Conservation (phyloP, 2,113 vertebrate genomes). For the Numida meleagris region DNA sequence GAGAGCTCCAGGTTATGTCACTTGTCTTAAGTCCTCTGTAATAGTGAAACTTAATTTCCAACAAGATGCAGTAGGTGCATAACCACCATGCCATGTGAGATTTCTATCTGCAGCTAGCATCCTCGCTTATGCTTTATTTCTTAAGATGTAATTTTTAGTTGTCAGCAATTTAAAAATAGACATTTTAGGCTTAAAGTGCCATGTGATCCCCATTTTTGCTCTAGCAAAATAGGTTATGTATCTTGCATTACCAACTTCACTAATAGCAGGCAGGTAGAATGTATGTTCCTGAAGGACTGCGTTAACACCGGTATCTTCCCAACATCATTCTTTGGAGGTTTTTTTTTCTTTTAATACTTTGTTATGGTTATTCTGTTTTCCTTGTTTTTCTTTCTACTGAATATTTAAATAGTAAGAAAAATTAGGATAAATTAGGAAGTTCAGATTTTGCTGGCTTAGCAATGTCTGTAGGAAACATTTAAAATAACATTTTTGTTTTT, state of each 20-base stretch:
- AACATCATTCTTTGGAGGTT: neutral
- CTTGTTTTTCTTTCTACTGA: neutral
- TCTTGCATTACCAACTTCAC: slow-evolving; percentile 1
- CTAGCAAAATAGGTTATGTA: slow-evolving; percentile 4
- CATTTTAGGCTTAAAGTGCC: slow-evolving; percentile 16
- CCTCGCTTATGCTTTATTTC: slow-evolving; percentile 12
- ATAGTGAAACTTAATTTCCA: slow-evolving; percentile 52
- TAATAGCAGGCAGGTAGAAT: neutral
- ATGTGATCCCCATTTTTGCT: slow-evolving; percentile 19
- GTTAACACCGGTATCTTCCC: neutral
- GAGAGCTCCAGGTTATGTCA: slow-evolving; percentile 33
- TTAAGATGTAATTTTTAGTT: slow-evolving; percentile 40
- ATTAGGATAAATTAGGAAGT: neutral
- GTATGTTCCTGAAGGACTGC: neutral
- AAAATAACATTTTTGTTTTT: neutral
- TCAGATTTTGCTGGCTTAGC: neutral
- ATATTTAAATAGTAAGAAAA: neutral
- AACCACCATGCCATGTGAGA: neutral
- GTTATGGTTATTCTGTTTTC: neutral
- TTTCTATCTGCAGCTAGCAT: neutral
- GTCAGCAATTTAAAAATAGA: slow-evolving; percentile 33
- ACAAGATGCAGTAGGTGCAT: neutral
- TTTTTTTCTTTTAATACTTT: neutral
- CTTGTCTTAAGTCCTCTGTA: neutral
- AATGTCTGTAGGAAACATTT: neutral